Conservation (phyloP, 92 coral and sea anemone species). For the Paramuricea clavata region DNA sequence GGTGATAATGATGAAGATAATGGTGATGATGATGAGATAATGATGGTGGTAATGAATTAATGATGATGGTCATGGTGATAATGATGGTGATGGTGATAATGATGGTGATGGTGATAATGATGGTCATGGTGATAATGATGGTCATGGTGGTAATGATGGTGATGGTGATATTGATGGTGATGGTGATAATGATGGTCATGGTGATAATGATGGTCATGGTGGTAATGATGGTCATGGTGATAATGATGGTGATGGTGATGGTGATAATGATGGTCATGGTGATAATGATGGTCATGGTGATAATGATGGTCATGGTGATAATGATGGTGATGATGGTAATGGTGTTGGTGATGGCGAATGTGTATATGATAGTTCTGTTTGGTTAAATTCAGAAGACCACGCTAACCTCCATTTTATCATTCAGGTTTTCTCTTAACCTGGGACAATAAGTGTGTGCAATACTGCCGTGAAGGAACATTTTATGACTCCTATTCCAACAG, state of each 20-base stretch:
- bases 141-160: background rate
- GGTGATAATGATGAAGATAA: too few species aligned
- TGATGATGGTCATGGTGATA: background rate
- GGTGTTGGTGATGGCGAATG: background rate
- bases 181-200: background rate
- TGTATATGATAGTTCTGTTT: background rate
- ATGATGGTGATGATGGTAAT: background rate
- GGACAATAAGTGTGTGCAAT: slow-evolving; percentile 29
- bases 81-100: background rate
- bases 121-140: background rate
- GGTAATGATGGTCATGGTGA: too few species aligned
- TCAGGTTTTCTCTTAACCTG: slow-evolving; percentile 8
- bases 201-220: background rate
- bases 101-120: background rate
- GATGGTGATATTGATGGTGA: background rate
- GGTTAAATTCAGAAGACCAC: background rate
- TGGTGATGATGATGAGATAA: background rate
- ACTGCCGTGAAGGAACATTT: slow-evolving; percentile 27
- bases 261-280: too few species aligned
- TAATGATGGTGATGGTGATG: too few species aligned
- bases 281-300: background rate
- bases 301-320: background rate
- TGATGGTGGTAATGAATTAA: background rate
- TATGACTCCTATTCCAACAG: background rate
- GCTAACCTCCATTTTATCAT: too few species aligned